Evolutionary conservation across 2,888 invertebrate species (phyloP).

Genomic region (Alcis repandata): DNA sequence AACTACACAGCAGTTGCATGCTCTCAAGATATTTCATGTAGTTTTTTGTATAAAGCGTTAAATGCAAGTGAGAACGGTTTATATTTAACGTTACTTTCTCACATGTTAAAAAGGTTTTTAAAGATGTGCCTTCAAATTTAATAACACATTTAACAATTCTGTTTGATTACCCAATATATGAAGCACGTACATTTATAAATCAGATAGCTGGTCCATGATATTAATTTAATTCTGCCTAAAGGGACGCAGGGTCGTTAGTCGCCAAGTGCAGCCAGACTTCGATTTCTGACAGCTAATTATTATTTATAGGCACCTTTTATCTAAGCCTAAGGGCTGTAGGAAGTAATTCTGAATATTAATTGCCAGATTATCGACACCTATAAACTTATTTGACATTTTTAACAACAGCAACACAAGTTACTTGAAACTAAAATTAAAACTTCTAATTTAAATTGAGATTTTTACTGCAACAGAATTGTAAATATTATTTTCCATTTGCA

Average conservation of each 20-base stretch:
- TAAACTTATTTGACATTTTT: neutral
- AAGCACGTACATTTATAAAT: conserved; percentile 68
- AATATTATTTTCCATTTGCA: too few relatives aligned
- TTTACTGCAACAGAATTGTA: too few relatives aligned
- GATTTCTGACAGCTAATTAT: conserved; percentile 74
- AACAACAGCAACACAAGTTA: too few relatives aligned
- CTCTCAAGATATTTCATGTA: too few relatives aligned
- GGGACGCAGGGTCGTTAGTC: conserved; percentile 72
- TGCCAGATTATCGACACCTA: conserved; percentile 3
- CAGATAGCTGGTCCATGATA: conserved; percentile 60
- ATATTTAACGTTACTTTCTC: too few relatives aligned
- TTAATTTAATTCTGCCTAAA: conserved; percentile 67
- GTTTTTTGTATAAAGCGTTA: too few relatives aligned
- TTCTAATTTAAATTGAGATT: neutral
- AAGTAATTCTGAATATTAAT: conserved; percentile 14
- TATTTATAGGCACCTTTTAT: conserved; percentile 72
- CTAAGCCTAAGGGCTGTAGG: conserved; percentile 62
- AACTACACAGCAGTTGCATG: too few relatives aligned
- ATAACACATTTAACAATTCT: neutral
- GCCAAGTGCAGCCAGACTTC: conserved; percentile 65
- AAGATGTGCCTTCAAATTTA: neutral
- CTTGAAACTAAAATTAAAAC: neutral
- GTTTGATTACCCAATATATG: neutral
- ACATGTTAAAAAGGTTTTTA: too few relatives aligned
- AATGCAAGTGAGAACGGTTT: too few relatives aligned